Percentiles rank a stretch among this genome's conserved stretches.
These are phyloP conservation scores for Cnemophilus loriae DNA, from an alignment of 2,113 vertebrate genomes.

Conservation along the genomic window DNA sequence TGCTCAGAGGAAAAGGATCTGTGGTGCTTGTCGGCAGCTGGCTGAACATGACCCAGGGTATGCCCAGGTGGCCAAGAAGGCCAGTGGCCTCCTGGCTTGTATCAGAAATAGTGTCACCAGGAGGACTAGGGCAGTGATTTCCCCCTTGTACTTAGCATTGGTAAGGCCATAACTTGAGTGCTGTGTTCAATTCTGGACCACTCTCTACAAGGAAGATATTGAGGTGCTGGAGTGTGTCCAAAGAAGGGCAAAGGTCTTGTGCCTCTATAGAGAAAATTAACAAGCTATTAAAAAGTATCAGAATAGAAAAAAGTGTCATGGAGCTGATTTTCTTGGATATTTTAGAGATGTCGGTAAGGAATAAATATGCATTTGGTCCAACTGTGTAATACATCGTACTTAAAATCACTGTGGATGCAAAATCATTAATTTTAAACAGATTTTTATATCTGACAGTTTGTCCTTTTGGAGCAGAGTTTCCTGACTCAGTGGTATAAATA, in stretches of 20 bases:
- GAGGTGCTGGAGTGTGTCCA: background rate
- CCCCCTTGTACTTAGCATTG: too few relatives aligned
- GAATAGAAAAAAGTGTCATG: background rate
- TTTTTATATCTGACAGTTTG: background rate
- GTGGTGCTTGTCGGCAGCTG: fast-evolving
- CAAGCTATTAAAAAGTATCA: background rate
- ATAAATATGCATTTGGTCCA: background rate
- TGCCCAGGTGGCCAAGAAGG: background rate
- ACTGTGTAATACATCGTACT: background rate
- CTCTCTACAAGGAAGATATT: background rate
- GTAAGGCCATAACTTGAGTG: background rate
- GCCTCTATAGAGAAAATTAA: background rate
- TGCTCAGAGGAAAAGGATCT: background rate
- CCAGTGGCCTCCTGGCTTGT: background rate
- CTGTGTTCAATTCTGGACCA: background rate
- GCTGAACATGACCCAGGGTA: background rate
- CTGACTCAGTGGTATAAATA: background rate
- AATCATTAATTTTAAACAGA: background rate
- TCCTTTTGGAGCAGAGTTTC: background rate
- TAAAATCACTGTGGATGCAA: background rate
- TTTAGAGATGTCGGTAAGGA: background rate
- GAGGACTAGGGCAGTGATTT: background rate
- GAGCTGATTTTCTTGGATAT: background rate
- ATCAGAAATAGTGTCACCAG: too few relatives aligned
- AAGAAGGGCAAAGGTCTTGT: background rate